A percentile compares a stretch with the other conserved stretches of the same genome.
Evolutionary conservation across 2,888 invertebrate genomes (phyloP).

Genomic region (Drosophila yooni): DNA sequence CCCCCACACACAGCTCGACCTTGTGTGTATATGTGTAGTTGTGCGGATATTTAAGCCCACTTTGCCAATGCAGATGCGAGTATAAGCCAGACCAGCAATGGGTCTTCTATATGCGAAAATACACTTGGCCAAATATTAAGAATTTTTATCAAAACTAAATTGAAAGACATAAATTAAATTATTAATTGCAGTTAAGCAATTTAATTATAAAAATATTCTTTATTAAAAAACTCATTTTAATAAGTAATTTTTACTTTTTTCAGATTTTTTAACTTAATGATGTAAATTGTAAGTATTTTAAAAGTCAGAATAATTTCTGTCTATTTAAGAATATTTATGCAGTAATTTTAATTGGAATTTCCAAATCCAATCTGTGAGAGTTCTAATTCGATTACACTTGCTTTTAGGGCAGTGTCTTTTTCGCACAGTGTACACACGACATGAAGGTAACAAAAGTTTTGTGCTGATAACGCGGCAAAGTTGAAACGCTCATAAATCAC

Average conservation of each 20-base stretch:
- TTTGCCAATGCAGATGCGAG: conserved; percentile 56
- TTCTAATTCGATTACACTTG: neutral
- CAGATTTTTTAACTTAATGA: neutral
- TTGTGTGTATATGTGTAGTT: conserved; percentile 30
- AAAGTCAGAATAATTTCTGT: neutral
- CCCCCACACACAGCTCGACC: conserved; percentile 69
- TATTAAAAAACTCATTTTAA: neutral
- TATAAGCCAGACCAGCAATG: conserved; percentile 41
- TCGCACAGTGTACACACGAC: conserved; percentile 4
- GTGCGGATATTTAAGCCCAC: conserved; percentile 60
- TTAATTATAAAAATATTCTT: too few relatives aligned
- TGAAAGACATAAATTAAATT: neutral
- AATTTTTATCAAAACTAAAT: neutral
- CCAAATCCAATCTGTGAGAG: neutral
- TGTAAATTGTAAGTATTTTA: neutral
- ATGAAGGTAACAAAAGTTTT: conserved; percentile 68
- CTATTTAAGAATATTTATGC: neutral
- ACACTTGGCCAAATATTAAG: neutral
- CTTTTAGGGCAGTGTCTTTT: neutral
- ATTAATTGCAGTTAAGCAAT: neutral
- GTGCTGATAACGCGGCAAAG: conserved; percentile 77
- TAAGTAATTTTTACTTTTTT: neutral
- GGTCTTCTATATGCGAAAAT: neutral
- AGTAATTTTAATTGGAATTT: neutral
- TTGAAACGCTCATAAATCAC: conserved; percentile 79